These are phyloP conservation scores for Bovichtus diacanthus DNA, from an alignment of 2,797 vertebrate species.

Conservation along the genomic window DNA sequence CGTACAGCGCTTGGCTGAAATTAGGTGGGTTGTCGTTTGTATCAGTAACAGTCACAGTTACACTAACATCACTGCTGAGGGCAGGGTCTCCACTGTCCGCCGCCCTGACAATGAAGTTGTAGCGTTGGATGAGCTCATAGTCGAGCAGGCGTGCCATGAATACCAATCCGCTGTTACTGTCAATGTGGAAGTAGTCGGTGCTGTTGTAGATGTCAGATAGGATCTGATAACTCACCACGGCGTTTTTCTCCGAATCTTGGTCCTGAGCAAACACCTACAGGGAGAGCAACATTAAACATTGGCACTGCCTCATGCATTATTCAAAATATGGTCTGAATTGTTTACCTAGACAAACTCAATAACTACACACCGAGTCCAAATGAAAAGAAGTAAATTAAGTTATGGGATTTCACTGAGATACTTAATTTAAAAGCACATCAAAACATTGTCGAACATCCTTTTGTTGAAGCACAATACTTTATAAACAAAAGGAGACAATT, in stretches of 20 bases:
- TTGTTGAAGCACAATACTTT: neutral
- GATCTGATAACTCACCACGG: constrained; percentile 91
- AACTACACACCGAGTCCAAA: constrained; percentile 18
- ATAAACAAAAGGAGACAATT: neutral
- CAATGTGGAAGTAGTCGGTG: constrained; percentile 91
- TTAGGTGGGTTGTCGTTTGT: constrained; percentile 95
- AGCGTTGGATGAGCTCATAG: constrained; percentile 89
- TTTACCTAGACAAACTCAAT: constrained; percentile 27
- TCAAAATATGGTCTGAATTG: constrained; percentile 44
- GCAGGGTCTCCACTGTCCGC: constrained; percentile 91
- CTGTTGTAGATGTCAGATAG: constrained; percentile 89
- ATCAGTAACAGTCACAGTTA: constrained; percentile 90
- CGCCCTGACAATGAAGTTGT: constrained; percentile 90
- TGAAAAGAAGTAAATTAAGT: constrained; percentile 30
- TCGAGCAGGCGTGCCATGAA: constrained; percentile 89
- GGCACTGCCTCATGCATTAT: constrained; percentile 52
- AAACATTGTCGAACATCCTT: neutral
- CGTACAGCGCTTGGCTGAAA: constrained; percentile 91
- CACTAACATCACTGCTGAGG: constrained; percentile 88
- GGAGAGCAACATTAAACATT: constrained; percentile 37
- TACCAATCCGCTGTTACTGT: constrained; percentile 89
- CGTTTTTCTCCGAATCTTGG: constrained; percentile 91
- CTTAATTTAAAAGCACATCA: neutral
- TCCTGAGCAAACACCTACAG: constrained; percentile 89
- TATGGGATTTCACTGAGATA: constrained; percentile 14